Evolutionary conservation across 53 echinoderm and acorn worm genomes (phyloP), one percentile per base, ranked within the genome.

Genomic region (Echinometra lucunter): DNA sequence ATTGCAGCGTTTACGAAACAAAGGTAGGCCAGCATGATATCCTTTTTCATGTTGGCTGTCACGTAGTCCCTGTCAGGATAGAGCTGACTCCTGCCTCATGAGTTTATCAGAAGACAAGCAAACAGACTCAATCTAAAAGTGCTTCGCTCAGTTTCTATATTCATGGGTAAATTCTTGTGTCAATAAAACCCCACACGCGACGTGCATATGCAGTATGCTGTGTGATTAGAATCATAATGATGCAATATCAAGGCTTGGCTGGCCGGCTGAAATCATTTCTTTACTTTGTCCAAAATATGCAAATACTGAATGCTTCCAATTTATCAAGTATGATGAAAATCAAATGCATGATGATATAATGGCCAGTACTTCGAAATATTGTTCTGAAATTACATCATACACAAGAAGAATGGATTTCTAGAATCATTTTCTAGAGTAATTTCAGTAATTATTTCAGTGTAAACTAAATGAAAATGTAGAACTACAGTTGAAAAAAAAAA

Each of bases 111-210:
- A 85, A 49, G 45, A 85, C 45, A 49, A 15, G 49, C 85, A 85
- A 85, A 85, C 49, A 49, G n/a, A 85, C 11, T n/a, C 10, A n/a
- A 49, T 49, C 21, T n/a, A 23, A 85, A 85, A 85, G 9, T 85
- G 85, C 85, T 47, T 47, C 28, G 45, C 85, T 85, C 45, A 49
- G 85, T 85, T 85, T 85, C 49, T 25, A 49, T 28, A 45, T 23
- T 28, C 45, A 85, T n/a, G 30, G 30, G 49, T 47, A 85, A 85
- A 85, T 85, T 45, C 85, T 85, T 85, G 85, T 49, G 85, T 85
- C 85, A 85, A 85, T 85, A 85, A 85, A 47, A 45, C 45, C 49
- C 49, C 47, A 85, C 85, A 85, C 85, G 85, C 85, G 49, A 85
- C 85, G n/a, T 45, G 85, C 45, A 85, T 81, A 34, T 37, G 74